Conservation (phyloP, 2,888 invertebrate genomes). For the Drosophila imparisetae region DNA sequence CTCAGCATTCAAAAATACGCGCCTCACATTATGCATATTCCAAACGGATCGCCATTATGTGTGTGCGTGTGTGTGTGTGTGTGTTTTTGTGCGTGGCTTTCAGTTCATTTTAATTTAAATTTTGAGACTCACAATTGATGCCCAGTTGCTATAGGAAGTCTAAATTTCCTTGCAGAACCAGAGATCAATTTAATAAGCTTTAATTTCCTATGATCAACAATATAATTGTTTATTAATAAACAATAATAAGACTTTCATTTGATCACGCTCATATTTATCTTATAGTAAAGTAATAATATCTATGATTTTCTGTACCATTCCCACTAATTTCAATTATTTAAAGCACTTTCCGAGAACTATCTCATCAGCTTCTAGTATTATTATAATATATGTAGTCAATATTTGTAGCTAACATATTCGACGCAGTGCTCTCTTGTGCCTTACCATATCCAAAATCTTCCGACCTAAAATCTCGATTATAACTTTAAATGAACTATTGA, state of each 20-base stretch:
- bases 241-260: neutral
- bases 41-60: slow-evolving; percentile 38
- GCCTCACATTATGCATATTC: slow-evolving; percentile 51
- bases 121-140: slow-evolving; percentile 18
- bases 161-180: neutral
- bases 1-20: slow-evolving; percentile 53
- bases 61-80: neutral
- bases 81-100: slow-evolving; percentile 5
- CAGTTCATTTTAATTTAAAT: slow-evolving; percentile 44
- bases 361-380: neutral
- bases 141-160: neutral
- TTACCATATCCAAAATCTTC: no score
- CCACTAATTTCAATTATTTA: neutral
- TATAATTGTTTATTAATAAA: neutral
- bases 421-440: no score
- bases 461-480: no score
- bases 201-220: neutral
- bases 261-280: neutral
- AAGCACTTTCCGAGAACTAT: neutral
- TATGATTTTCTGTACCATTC: neutral
- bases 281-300: neutral
- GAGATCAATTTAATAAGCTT: slow-evolving; percentile 15
- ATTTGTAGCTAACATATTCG: neutral
- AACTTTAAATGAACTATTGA: no score
- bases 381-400: neutral